Evolutionary conservation across 30 jellyfish, hydroid and myxozoan genomes (phyloP).

Genomic region (Pelagia noctiluca): DNA sequence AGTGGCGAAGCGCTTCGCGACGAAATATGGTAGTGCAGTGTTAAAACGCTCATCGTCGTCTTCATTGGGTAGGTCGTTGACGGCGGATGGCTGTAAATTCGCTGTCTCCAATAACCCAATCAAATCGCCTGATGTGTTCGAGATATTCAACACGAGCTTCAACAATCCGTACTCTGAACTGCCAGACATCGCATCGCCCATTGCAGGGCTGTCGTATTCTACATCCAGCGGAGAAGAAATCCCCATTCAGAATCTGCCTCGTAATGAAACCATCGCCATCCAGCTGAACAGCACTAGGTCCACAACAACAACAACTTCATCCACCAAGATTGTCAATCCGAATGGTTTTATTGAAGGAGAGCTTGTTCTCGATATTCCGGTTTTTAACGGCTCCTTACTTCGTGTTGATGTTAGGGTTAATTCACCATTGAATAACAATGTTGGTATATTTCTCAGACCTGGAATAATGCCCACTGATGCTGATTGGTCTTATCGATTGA

Average conservation of each 20-base stretch:
- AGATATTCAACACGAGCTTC: slow-evolving; percentile 48
- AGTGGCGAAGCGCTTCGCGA: slow-evolving; percentile 22
- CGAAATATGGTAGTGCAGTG: slow-evolving; percentile 34
- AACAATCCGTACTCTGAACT: slow-evolving; percentile 24
- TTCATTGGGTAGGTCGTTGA: not conserved
- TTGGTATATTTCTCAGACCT: slow-evolving; percentile 15
- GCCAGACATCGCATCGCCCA: slow-evolving; percentile 11
- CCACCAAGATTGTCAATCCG: not conserved
- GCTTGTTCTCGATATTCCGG: not conserved
- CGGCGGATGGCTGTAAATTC: slow-evolving; percentile 59
- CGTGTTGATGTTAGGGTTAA: slow-evolving; percentile 25
- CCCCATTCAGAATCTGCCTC: slow-evolving; percentile 45
- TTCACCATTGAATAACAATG: not conserved
- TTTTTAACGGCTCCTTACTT: not conserved
- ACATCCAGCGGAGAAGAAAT: slow-evolving; percentile 50
- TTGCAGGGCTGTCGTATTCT: slow-evolving; percentile 55
- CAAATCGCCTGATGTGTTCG: slow-evolving; percentile 39
- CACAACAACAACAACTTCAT: not conserved
- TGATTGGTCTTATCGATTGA: not conserved
- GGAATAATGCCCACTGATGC: slow-evolving; percentile 1
- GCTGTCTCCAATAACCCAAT: not conserved
- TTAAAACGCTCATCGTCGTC: slow-evolving; percentile 38
- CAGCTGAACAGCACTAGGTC: slow-evolving; percentile 14
- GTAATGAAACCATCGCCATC: slow-evolving; percentile 22
- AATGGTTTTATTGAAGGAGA: slow-evolving; percentile 56